phyloP scores from a whole-genome alignment of 2,797 vertebrate species.

The Sebastes kiyomatsui region DNA sequence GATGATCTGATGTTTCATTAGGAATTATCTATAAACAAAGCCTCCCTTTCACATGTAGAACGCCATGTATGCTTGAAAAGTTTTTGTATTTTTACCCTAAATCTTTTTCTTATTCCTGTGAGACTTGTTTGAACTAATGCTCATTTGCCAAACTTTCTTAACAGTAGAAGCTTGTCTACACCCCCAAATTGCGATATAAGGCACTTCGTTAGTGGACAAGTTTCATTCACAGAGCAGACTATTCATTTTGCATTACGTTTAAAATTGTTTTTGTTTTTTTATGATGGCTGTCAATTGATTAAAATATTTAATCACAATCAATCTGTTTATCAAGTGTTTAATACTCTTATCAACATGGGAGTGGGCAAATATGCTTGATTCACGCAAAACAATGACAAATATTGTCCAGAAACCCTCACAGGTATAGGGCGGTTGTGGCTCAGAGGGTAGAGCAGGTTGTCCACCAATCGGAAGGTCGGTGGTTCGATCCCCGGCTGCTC shows the following conservation, averaged over 20 bases:
- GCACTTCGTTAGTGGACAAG: background rate
- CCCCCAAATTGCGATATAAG: background rate
- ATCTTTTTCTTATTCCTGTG: background rate
- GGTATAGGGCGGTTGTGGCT: too few species aligned
- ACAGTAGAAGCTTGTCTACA: background rate
- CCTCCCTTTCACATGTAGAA: background rate
- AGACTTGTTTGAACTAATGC: background rate
- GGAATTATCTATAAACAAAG: background rate
- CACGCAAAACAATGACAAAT: too few species aligned
- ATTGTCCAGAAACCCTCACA: too few species aligned
- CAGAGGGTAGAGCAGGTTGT: too few species aligned
- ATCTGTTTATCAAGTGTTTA: too few species aligned
- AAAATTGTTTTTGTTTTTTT: rapidly evolving
- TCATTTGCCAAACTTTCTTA: background rate
- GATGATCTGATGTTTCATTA: background rate
- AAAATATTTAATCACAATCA: too few species aligned
- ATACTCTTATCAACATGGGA: too few species aligned
- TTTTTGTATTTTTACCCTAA: background rate
- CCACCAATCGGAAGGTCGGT: too few species aligned
- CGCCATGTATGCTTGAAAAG: background rate
- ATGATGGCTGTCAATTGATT: too few species aligned
- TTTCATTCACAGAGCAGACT: background rate
- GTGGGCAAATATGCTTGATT: too few species aligned
- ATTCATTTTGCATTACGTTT: background rate
- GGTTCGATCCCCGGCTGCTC: too few species aligned